Evolutionary conservation across 2,888 invertebrate species (phyloP).

Genomic region (Meganola albula): DNA sequence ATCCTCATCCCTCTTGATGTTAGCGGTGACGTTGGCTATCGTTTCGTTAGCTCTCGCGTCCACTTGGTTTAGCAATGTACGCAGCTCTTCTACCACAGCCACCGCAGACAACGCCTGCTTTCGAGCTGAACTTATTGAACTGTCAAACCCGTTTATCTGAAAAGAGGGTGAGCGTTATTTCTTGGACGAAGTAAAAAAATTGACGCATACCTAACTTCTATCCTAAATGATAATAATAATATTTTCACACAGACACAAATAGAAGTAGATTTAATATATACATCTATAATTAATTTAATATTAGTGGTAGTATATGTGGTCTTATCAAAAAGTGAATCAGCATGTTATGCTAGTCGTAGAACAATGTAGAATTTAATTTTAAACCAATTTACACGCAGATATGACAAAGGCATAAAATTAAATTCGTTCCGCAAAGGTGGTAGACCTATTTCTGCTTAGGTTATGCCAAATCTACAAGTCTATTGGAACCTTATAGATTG

Average conservation of each 20-base stretch:
- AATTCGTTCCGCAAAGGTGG: too few relatives aligned
- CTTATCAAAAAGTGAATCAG: too few relatives aligned
- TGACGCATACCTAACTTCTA: background rate
- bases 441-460: too few relatives aligned
- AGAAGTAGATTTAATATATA: too few relatives aligned
- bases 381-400: too few relatives aligned
- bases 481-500: too few relatives aligned
- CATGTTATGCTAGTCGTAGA: too few relatives aligned
- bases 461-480: too few relatives aligned
- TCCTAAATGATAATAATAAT: background rate
- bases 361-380: too few relatives aligned
- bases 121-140: conserved; percentile 51
- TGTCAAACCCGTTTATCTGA: conserved; percentile 74
- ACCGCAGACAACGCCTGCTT: conserved; percentile 61
- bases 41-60: conserved; percentile 61
- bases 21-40: conserved; percentile 50
- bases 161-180: conserved; percentile 1
- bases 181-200: background rate
- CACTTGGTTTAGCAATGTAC: conserved; percentile 47
- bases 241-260: background rate
- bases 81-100: conserved; percentile 60
- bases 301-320: too few relatives aligned
- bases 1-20: conserved; percentile 43
- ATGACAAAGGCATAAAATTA: too few relatives aligned
- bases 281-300: too few relatives aligned